Base-by-base conservation (phyloP, 2,888 invertebrate genomes). In the Heliconius cydno region DNA sequence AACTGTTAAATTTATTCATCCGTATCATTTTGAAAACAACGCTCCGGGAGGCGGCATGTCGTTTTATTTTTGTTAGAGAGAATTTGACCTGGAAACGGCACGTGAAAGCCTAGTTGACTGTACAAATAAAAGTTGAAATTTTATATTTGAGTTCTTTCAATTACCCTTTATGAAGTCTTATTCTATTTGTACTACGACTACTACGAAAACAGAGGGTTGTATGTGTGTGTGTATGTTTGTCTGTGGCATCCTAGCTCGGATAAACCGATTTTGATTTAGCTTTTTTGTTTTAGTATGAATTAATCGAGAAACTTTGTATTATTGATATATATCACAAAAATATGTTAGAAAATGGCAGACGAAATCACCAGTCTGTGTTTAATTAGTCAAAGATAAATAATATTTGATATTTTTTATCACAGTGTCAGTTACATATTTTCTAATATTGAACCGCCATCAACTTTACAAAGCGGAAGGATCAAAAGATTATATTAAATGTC, bases 61-160 rank as follows among this genome's bases (percentile, higher is more conserved):
- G 75, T 41, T 75, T 75, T 75, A 75, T 75, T 63, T 75, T 75
- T 46, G 75, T 75, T 65, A 41, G 41, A 63, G 65, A 41, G 28
- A 76, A 79, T 79, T 79, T 71, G 76, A 71, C 79, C 76, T 71
- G 76, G 60, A 76, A 79, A n/a, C 68, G 76, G 65, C 75, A 75
- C 60, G 68, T 67, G 74, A 67, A 67, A 28, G 34, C 34, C 65
- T 46, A 76, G 76, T 76, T 76, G 76, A 76, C 71, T 70, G 79
- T 15, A 68, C 79, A 71, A 79, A 65, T 71, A 70, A 71, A 76
- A 79, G 60, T 75, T 76, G 38, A 38, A 60, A 57, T 75, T 75
- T 75, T 75, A 60, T 63, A 75, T 75, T 75, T 75, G 74, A 63
- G 25, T 75, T 52, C 57, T 57, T 75, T 75, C 25, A 41, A 65